A percentile compares a stretch with the other conserved stretches of the same genome.
Conservation (phyloP, 2,797 vertebrate genomes). For the Neopelma chrysocephalum region DNA sequence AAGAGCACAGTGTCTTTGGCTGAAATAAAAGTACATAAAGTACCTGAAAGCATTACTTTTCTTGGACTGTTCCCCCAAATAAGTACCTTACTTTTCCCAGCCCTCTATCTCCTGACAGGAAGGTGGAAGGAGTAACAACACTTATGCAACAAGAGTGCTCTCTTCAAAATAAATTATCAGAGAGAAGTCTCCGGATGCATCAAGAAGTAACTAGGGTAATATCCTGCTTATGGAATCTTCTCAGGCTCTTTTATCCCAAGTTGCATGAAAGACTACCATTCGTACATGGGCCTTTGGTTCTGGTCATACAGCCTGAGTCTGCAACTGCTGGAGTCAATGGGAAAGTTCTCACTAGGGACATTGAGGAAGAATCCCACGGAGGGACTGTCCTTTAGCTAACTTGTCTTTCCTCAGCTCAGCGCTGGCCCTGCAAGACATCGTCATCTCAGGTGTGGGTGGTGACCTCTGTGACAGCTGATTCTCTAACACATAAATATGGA, state of each 20-base stretch:
- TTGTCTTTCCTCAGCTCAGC: neutral
- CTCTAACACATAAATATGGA: neutral
- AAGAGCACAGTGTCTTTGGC: neutral
- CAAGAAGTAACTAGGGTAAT: neutral
- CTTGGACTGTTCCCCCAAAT: neutral
- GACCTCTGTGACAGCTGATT: neutral
- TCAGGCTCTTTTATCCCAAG: neutral
- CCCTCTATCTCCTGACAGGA: neutral
- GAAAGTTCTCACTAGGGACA: neutral
- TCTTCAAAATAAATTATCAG: neutral
- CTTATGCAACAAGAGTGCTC: neutral
- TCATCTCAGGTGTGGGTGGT: neutral
- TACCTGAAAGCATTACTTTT: neutral
- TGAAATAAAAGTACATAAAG: slow-evolving; percentile 8
- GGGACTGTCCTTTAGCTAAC: neutral
- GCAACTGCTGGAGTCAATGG: neutral
- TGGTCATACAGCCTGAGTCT: neutral
- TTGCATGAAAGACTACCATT: neutral
- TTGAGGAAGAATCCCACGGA: neutral
- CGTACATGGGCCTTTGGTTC: neutral
- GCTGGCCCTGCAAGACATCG: neutral
- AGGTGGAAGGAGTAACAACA: neutral
- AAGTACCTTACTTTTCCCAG: neutral
- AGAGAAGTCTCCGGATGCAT: neutral
- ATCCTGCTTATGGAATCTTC: neutral